These are phyloP conservation scores for Steatocranus sp. DNA, from an alignment of 2,797 vertebrate species.

Conservation along the genomic window DNA sequence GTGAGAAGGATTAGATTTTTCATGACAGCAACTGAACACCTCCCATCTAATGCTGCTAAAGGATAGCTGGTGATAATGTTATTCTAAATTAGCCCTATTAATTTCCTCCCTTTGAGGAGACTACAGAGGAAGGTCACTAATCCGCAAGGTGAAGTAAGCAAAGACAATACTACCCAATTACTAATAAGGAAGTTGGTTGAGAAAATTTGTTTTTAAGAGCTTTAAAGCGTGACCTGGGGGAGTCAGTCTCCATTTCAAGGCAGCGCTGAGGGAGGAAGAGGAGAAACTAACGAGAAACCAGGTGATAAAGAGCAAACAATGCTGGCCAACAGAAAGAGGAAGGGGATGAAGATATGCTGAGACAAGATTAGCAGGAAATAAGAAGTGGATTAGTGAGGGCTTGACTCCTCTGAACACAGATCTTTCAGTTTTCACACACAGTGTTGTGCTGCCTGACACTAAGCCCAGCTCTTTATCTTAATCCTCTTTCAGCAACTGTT, in stretches of 20 bases:
- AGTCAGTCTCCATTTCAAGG: slow-evolving; percentile 7
- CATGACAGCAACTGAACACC: background rate
- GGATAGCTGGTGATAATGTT: background rate
- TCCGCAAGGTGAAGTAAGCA: background rate
- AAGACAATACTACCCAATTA: background rate
- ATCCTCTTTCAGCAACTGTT: slow-evolving; percentile 67
- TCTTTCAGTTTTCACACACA: slow-evolving; percentile 61
- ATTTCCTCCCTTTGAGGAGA: background rate
- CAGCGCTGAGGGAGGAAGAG: slow-evolving; percentile 35
- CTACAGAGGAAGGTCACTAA: background rate
- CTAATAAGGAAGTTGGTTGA: background rate
- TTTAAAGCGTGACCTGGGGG: slow-evolving; percentile 5
- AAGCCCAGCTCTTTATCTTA: slow-evolving; percentile 71
- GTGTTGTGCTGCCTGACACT: slow-evolving; percentile 69
- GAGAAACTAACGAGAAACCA: slow-evolving; percentile 44
- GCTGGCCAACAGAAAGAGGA: slow-evolving; percentile 55
- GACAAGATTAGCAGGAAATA: slow-evolving; percentile 72
- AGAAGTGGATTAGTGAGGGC: slow-evolving; percentile 73
- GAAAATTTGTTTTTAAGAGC: background rate
- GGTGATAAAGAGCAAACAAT: slow-evolving; percentile 59
- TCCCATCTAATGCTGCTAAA: background rate
- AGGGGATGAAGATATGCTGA: slow-evolving; percentile 67
- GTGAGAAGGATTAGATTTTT: background rate
- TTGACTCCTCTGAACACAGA: slow-evolving; percentile 66
- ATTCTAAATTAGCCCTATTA: background rate